These are phyloP conservation scores for Rhynchotus rufescens DNA, from an alignment of 2,797 vertebrate species.

Conservation along the genomic window DNA sequence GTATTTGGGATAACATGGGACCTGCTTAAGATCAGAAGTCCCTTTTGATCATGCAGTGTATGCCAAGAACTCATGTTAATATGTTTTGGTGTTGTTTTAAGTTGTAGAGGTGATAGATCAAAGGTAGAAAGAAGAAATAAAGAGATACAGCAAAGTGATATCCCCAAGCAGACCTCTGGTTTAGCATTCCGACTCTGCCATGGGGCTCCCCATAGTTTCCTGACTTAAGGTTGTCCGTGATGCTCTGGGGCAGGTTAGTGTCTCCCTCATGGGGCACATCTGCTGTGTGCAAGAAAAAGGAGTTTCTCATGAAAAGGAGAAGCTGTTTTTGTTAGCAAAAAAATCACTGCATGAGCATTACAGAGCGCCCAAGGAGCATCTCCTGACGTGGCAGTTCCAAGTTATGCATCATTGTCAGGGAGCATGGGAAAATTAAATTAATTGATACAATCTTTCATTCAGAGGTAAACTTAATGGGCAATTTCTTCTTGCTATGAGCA, in stretches of 20 bases:
- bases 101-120: not conserved
- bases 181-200: not conserved
- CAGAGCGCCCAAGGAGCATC: not conserved
- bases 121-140: not conserved
- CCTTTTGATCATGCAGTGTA: not conserved
- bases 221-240: not conserved
- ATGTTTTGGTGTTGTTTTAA: not conserved
- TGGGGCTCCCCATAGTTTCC: not conserved
- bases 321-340: not conserved
- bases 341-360: not conserved
- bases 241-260: not conserved
- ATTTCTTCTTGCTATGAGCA: not conserved
- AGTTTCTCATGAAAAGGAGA: not conserved
- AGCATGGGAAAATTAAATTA: constrained; percentile 28
- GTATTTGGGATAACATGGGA: not conserved
- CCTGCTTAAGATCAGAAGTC: not conserved
- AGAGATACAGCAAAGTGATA: not conserved
- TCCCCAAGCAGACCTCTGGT: not conserved
- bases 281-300: not conserved
- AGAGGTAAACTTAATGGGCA: not conserved
- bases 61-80: not conserved
- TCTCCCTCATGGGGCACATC: not conserved
- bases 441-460: constrained; percentile 9
- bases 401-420: constrained; percentile 3
- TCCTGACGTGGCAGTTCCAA: not conserved